phyloP scores from a whole-genome alignment of 2,113 vertebrate genomes.

The Axis porcinus region DNA sequence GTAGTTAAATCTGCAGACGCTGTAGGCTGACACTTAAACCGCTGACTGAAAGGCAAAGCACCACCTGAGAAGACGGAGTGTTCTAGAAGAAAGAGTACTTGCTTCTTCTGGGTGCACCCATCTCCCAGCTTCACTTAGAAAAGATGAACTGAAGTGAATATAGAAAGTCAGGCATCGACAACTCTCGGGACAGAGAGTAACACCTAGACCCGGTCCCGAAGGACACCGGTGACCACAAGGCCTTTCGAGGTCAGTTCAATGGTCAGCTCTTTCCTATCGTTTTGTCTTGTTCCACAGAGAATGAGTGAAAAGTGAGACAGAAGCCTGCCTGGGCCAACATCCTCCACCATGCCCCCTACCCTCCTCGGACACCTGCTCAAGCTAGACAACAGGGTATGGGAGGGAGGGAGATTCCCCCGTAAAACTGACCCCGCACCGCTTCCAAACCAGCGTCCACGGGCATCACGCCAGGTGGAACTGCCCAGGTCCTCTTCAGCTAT shows the following conservation, averaged over 20 bases:
- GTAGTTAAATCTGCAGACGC: background rate
- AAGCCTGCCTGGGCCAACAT: background rate
- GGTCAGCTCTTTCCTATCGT: conserved; percentile 11
- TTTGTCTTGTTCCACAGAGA: conserved; percentile 54
- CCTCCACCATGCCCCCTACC: background rate
- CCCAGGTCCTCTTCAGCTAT: background rate
- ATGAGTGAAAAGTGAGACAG: conserved; percentile 57
- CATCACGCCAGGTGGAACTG: background rate
- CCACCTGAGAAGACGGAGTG: background rate
- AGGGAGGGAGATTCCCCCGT: background rate
- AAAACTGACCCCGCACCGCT: conserved; percentile 1
- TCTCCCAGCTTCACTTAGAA: background rate
- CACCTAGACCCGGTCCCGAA: conserved; percentile 26
- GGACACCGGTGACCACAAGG: conserved; percentile 52
- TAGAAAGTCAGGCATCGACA: background rate
- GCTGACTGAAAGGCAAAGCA: conserved; percentile 35
- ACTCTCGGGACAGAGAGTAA: background rate
- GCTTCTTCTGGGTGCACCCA: conserved; percentile 5
- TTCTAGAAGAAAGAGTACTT: background rate
- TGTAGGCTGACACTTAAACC: background rate
- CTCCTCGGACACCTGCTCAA: background rate
- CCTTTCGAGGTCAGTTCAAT: conserved; percentile 41
- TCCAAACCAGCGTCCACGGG: background rate
- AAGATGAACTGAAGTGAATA: background rate
- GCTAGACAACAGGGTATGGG: background rate